Percentiles rank a stretch among this genome's conserved stretches.
phyloP scores from a whole-genome alignment of 2,113 vertebrate genomes.

The Caloenas nicobarica region DNA sequence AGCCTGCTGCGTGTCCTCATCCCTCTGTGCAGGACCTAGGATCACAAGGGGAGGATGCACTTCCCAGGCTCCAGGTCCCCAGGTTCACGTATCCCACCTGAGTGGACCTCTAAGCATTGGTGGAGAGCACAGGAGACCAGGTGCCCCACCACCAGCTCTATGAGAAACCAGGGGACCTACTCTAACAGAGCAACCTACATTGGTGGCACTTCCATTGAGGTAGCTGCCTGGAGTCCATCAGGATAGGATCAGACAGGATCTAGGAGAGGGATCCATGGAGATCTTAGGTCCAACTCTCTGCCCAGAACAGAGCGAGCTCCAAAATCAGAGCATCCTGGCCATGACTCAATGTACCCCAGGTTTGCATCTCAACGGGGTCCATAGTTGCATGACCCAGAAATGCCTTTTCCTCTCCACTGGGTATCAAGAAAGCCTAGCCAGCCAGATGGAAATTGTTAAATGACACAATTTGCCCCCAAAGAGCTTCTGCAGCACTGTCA shows the following conservation, averaged over 20 bases:
- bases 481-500: accelerated
- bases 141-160: neutral
- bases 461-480: neutral
- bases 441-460: neutral
- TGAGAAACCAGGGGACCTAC: neutral
- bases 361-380: neutral
- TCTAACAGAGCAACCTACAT: neutral
- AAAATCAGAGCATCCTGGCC: neutral
- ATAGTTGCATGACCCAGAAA: neutral
- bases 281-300: neutral
- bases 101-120: neutral
- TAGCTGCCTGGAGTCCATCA: neutral
- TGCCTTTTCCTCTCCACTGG: neutral
- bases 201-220: neutral
- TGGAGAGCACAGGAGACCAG: neutral
- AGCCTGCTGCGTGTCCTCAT: neutral
- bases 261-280: neutral
- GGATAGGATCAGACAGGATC: neutral
- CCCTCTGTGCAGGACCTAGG: neutral
- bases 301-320: neutral
- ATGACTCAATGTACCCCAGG: neutral
- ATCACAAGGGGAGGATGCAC: neutral
- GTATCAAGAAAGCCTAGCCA: neutral
- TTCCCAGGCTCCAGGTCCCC: neutral
- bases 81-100: accelerated